These are phyloP conservation scores for Maconellicoccus hirsutus DNA, from an alignment of 1,140 invertebrate genomes.

Conservation along the genomic window DNA sequence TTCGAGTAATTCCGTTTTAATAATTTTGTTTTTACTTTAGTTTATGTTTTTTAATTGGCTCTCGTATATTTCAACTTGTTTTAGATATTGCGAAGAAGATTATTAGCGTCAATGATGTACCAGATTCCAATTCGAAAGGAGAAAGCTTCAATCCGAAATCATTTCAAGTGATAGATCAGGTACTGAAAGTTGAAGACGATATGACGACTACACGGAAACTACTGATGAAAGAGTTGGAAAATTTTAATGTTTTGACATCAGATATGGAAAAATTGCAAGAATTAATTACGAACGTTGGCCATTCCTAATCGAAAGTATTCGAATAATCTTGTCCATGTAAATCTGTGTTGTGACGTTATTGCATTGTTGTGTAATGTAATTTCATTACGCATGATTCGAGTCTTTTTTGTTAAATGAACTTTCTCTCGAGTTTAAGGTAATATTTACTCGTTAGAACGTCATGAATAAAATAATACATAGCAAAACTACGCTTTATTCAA, in stretches of 20 bases:
- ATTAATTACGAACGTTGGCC: neutral
- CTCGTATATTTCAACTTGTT: neutral
- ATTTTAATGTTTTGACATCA: neutral
- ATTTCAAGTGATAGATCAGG: neutral
- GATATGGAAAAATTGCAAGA: neutral
- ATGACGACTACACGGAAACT: neutral
- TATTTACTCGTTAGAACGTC: no score
- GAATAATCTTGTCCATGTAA: no score
- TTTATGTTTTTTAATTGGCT: neutral
- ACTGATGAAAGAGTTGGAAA: neutral
- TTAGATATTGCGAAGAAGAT: neutral
- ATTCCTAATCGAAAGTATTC: no score
- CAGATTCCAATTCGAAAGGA: neutral
- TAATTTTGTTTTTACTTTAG: neutral
- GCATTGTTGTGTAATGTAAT: no score
- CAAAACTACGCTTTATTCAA: no score
- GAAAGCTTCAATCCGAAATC: neutral
- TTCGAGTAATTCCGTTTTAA: neutral
- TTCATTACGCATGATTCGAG: no score
- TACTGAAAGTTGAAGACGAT: neutral
- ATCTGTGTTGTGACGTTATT: no score
- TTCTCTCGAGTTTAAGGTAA: no score
- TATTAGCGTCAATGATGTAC: neutral
- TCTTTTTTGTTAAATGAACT: no score
- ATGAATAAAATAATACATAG: no score